phyloP scores from a whole-genome alignment of 2,797 vertebrate species.

The Nasua narica region DNA sequence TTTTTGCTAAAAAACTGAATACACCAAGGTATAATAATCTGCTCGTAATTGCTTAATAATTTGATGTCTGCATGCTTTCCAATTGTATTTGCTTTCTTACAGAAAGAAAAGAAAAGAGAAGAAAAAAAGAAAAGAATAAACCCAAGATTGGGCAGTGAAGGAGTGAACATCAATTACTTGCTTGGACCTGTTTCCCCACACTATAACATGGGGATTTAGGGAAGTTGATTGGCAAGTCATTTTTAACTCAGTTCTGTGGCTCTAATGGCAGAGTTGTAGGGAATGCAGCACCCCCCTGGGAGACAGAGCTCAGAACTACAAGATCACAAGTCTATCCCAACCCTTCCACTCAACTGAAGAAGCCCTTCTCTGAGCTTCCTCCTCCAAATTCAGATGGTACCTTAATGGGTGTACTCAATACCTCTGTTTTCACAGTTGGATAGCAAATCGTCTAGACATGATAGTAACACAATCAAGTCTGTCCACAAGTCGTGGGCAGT shows the following conservation, averaged over 20 bases:
- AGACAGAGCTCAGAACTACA: not conserved
- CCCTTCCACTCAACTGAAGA: not conserved
- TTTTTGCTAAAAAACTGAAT: constrained; percentile 15
- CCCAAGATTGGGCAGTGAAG: not conserved
- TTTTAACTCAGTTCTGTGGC: not conserved
- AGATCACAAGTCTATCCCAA: not conserved
- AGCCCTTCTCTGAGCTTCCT: not conserved
- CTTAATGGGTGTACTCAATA: not conserved
- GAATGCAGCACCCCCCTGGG: not conserved
- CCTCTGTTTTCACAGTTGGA: not conserved
- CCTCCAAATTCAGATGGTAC: not conserved
- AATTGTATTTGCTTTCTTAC: constrained; percentile 14
- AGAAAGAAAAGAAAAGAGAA: not conserved
- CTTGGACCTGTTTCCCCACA: not conserved
- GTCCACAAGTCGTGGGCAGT: accelerated
- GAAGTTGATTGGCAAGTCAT: not conserved
- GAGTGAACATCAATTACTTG: not conserved
- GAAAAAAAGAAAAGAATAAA: not conserved
- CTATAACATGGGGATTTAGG: not conserved
- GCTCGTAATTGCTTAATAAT: not conserved
- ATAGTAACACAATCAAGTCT: not conserved
- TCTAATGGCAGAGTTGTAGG: not conserved
- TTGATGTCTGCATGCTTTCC: not conserved
- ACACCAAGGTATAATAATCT: not conserved
- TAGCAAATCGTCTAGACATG: not conserved